Evolutionary conservation across 2,888 invertebrate genomes (phyloP).

Genomic region (Apomyelois bistriatella): DNA sequence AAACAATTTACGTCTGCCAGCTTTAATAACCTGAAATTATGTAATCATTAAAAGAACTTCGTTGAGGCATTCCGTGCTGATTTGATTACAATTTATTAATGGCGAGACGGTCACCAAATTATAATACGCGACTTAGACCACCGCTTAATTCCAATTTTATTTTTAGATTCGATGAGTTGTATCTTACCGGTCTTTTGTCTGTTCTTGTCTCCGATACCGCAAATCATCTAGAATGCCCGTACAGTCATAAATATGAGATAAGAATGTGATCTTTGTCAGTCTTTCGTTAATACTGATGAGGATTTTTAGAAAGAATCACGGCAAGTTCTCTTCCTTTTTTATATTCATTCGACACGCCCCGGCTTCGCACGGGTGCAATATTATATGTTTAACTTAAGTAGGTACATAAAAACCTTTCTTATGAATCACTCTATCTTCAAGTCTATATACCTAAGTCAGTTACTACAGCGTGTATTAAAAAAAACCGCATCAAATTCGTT

Average conservation of each 20-base stretch:
- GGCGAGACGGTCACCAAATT: constrained; percentile 10
- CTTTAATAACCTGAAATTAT: constrained; percentile 8
- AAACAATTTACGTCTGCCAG: constrained; percentile 1
- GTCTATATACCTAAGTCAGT: too few species aligned
- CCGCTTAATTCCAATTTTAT: constrained; percentile 23
- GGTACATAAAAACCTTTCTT: too few species aligned
- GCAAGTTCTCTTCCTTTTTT: too few species aligned
- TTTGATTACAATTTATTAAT: constrained; percentile 15
- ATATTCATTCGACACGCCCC: too few species aligned
- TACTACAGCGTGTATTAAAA: too few species aligned
- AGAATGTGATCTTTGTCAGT: neutral
- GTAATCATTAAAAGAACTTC: constrained; percentile 11
- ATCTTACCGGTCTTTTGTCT: constrained; percentile 34
- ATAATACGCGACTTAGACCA: constrained; percentile 7
- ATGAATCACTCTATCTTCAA: too few species aligned
- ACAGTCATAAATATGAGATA: neutral
- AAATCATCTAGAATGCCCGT: constrained; percentile 54
- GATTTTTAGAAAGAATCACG: too few species aligned
- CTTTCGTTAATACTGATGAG: too few species aligned
- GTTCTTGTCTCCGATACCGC: constrained; percentile 43
- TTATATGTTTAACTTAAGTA: too few species aligned
- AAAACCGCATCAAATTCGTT: too few species aligned
- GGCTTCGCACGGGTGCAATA: too few species aligned
- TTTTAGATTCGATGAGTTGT: constrained; percentile 39
- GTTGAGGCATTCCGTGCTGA: constrained; percentile 2